Base-by-base conservation (phyloP, 2,797 vertebrate species). In the Hipposideros larvatus region DNA sequence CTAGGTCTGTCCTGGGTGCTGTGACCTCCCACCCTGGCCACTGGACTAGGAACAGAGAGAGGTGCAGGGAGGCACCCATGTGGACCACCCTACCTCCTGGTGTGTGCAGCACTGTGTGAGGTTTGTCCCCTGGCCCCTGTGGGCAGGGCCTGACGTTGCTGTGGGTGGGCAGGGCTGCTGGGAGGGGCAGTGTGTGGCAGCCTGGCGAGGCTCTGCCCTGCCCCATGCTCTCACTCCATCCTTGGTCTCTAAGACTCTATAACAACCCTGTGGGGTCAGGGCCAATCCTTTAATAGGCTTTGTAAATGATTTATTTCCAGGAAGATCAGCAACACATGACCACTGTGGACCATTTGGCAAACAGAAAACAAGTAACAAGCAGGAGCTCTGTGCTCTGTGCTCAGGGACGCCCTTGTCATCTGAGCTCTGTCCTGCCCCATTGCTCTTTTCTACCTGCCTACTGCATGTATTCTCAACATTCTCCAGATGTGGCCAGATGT, bases 181-280 rank as follows among this genome's bases (percentile, higher is more conserved):
- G 53, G 68, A 21, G 41, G 68, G 31, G 11, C 2, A 0, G 1
- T 13, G 21, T 18, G n/a, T 22, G 28, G 68, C 9, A 19, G 57
- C 37, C 18, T 68, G n/a, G 48, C 0, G n/a, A 86, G 55, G 57
- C 26, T 22, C 22, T 3, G 21, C 48, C 4, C 19, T 57, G 77
- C 48, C 34, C 43, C 80, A 13, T 0, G 0, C 9, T 5, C 68
- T 10, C 3, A 0, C 10, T 13, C 73, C 46, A 24, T 14, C n/a
- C 41, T 66, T 51, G 34, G 28, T 83, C 61, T 87, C 31, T 28
- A 14, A 10, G 73, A 66, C 18, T 8, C 63, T 37, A 37, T 5
- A 10, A 26, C 14, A 26, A 21, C 43, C 43, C 16, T 4, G 16
- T 0, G 8, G 53, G 55, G 57, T 6, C 10, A 19, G 41, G 19